Evolutionary conservation across 2,797 vertebrate species (phyloP), one percentile per base, ranked within the genome.

Genomic region (Premnoplex brunnescens): DNA sequence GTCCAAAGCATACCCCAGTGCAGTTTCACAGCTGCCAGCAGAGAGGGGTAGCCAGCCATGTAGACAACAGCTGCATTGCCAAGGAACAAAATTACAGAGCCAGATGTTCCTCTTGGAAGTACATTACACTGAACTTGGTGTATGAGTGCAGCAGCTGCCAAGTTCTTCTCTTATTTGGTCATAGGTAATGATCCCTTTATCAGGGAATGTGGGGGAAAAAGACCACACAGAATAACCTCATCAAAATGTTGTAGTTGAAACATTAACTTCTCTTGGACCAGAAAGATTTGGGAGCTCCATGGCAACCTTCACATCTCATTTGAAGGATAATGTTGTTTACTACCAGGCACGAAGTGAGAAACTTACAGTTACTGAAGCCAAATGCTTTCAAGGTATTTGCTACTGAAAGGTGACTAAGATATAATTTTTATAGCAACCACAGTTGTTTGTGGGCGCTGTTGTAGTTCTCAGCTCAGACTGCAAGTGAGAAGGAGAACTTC

Each of bases 51-150:
- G 95, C 95, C 92, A 93, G 92, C 92, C 93, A 80, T 68, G 13
- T 51, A 95, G 91, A 88, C 75, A 96, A 95, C 96, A 93, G 19
- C 48, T 28, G 75, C 77, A 64, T 59, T 92, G 96, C 95, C 89
- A 89, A 83, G 82, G 95, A 93, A 85, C 49, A 84, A 89, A 92
- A 92, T 85, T 78, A 22, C 30, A 69, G 71, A 96, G 82, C 96
- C 97, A 97, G 97, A 97, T 97, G 97, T 96, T 96, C 76, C 73
- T 89, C 91, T 93, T 88, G 92, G 96, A 94, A 90, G 81, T 76
- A 63, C 49, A 60, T 95, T 93, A 39, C n/a, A 30, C 37, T 49
- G 76, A 96, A 95, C 82, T 96, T 97, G 95, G 97, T 75, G 37
- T 95, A 90, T 43, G 72, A 96, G 30, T 14, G 80, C 4, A 3